Conservation (phyloP, 2,113 vertebrate species). For the Circaetus cinerascens region DNA sequence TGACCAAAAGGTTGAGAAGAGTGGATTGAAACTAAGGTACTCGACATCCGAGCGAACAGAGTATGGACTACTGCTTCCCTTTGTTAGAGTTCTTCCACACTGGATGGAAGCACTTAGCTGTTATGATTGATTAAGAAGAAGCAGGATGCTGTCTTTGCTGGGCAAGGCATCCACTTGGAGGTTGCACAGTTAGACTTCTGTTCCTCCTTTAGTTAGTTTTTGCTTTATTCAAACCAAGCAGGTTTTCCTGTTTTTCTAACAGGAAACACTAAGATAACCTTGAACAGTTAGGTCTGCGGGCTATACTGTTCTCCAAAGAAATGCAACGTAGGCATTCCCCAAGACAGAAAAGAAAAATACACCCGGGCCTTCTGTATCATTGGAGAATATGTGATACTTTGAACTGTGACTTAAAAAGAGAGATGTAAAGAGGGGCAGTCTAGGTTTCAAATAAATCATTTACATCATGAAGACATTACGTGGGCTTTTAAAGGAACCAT, state of each 20-base stretch:
- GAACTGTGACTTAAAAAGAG: not conserved
- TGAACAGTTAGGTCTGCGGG: not conserved
- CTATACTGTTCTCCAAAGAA: not conserved
- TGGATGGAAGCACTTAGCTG: not conserved
- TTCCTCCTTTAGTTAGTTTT: not conserved
- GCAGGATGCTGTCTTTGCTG: not conserved
- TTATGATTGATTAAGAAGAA: not conserved
- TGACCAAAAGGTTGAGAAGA: not conserved
- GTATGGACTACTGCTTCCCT: not conserved
- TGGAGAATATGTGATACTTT: not conserved
- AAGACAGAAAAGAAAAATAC: not conserved
- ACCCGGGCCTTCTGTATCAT: not conserved
- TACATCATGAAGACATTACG: not conserved
- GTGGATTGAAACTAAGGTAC: not conserved
- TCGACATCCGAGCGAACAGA: not conserved
- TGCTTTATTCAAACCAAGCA: not conserved
- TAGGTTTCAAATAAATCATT: not conserved
- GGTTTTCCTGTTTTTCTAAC: not conserved
- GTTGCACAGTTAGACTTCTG: not conserved
- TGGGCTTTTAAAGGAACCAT: not conserved
- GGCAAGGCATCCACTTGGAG: not conserved
- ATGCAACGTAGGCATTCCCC: rapidly evolving
- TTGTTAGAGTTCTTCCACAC: not conserved
- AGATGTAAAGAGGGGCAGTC: not conserved
- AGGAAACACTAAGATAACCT: not conserved